Base-by-base conservation (phyloP, 2,797 vertebrate genomes). In the Paramormyrops hopkinsi region DNA sequence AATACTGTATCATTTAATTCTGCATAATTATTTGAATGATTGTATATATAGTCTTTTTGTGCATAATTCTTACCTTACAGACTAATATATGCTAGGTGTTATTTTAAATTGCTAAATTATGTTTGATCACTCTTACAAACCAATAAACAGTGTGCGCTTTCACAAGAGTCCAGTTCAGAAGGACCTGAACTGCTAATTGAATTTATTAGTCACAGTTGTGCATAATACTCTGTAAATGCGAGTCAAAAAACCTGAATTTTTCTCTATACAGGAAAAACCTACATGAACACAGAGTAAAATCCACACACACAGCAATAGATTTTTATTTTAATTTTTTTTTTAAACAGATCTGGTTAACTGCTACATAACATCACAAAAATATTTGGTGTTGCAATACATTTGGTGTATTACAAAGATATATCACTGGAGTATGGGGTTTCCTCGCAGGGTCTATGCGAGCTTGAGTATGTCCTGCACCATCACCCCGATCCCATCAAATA, bases 391-490 rank as follows among this genome's bases (percentile, higher is more conserved):
- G 37, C 17, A 44, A 41, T 82, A 33, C 14, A 9, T 73, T 7
- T 83, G 41, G 25, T 65, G 62, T 65, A 65, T 65, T 29, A 65
- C 62, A 65, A 29, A 65, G 25, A 82, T 17, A 11, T 37, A 33
- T 41, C 54, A 53, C 22, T 89, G 25, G 0, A 85, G 29, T 25
- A 0, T 54, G 41, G 14, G 0, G 1, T 19, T 59, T 29, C 5
- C 29, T 46, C 12, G 4, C 11, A 3, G 0, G 2, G 76, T 79
- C 97, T 91, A 98, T 1, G 96, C 96, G 3, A 97, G 95, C 90
- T 96, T 97, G 89, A 98, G 92, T 90, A 97, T 96, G 85, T 96
- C 96, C 90, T 93, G 92, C 90, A 97, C 94, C 96, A 97, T 96
- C 41, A 92, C 91, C 89, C 97, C 96, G 33, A 96, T 94, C 2